phyloP scores from a whole-genome alignment of 2,797 vertebrate genomes.

The Sebastolobus alascanus region DNA sequence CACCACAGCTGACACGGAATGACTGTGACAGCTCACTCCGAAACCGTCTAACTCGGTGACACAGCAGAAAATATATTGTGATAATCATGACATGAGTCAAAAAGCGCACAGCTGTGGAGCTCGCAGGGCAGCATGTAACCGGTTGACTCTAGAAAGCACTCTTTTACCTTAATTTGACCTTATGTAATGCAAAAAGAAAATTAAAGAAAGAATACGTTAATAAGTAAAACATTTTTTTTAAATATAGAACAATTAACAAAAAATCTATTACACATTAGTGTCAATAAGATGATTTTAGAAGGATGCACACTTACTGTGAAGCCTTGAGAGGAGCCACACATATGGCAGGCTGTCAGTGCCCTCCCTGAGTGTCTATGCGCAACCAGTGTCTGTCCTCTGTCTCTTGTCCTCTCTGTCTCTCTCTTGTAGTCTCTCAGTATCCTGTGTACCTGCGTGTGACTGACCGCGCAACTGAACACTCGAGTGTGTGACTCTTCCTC shows the following conservation, averaged over 20 bases:
- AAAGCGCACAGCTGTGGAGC: constrained; percentile 62
- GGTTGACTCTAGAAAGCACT: constrained; percentile 54
- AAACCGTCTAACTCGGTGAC: constrained; percentile 74
- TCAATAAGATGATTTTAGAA: constrained; percentile 12
- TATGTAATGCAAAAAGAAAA: neutral
- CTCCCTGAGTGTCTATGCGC: constrained; percentile 54
- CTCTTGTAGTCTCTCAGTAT: constrained; percentile 42
- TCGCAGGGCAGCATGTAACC: constrained; percentile 18
- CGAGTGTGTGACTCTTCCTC: constrained; percentile 68
- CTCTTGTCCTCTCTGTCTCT: constrained; percentile 34
- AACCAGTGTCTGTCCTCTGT: constrained; percentile 60
- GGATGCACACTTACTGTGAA: constrained; percentile 80
- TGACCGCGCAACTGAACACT: constrained; percentile 44
- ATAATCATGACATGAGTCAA: constrained; percentile 75
- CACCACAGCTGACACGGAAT: constrained; percentile 68
- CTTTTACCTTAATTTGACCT: neutral
- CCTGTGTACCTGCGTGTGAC: constrained; percentile 62
- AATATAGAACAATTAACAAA: neutral
- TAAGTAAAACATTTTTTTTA: neutral
- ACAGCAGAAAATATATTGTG: constrained; percentile 69
- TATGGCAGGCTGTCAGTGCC: constrained; percentile 70
- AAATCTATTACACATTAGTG: neutral
- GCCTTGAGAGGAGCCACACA: constrained; percentile 83
- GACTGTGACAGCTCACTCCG: constrained; percentile 70
- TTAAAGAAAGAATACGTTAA: neutral